Conservation (phyloP, 1,140 invertebrate species). For the Trichogramma pretiosum region DNA sequence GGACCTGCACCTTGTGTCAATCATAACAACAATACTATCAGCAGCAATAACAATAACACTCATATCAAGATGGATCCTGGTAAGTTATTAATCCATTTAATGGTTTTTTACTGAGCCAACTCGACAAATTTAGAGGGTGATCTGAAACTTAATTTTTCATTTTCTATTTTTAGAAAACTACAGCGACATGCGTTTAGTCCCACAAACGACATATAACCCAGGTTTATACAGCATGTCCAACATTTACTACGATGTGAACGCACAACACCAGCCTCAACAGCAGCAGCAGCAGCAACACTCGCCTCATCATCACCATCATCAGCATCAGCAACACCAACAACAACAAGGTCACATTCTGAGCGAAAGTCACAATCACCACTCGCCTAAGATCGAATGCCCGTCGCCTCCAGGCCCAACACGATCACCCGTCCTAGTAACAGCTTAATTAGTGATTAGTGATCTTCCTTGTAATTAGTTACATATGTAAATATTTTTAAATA, state of each 20-base stretch:
- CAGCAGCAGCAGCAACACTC: conserved; percentile 29
- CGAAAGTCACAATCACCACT: conserved; percentile 30
- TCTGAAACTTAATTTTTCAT: conserved; percentile 5
- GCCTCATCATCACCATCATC: conserved; percentile 21
- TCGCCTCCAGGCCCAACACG: conserved; percentile 31
- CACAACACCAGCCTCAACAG: conserved; percentile 26
- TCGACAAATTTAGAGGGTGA: not conserved
- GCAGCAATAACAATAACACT: conserved; percentile 26
- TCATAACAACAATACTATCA: conserved; percentile 31
- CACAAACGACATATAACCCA: conserved; percentile 23
- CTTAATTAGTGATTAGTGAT: too few species aligned
- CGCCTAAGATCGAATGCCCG: conserved; percentile 38
- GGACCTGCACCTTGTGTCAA: conserved; percentile 18
- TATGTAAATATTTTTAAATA: too few species aligned
- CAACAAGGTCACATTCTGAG: too few species aligned
- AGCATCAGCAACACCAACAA: conserved; percentile 17
- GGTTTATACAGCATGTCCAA: conserved; percentile 22
- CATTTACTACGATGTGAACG: conserved; percentile 32
- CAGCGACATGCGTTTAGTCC: conserved; percentile 30
- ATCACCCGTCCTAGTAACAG: conserved; percentile 34
- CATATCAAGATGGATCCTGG: conserved; percentile 32
- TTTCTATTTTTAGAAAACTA: conserved; percentile 40
- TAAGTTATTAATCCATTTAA: conserved; percentile 11
- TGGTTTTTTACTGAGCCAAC: not conserved
- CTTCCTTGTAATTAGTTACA: too few species aligned